Percentiles rank a stretch among this genome's conserved stretches.
These are phyloP conservation scores for Lophotriccus pileatus DNA, from an alignment of 2,797 vertebrate genomes.

Conservation along the genomic window DNA sequence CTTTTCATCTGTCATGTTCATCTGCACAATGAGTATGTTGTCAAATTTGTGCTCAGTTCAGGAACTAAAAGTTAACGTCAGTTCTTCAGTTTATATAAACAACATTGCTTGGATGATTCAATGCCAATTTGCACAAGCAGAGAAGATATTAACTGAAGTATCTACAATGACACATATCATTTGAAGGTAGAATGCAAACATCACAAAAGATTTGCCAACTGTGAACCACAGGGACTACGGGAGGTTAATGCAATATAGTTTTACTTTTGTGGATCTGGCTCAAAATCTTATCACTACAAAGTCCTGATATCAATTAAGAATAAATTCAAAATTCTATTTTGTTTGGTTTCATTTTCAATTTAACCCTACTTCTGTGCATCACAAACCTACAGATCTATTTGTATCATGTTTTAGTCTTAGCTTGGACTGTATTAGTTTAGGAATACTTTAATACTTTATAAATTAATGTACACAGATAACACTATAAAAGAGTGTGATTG, in stretches of 20 bases:
- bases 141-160: background rate
- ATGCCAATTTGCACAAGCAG: background rate
- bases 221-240: background rate
- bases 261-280: fast-evolving
- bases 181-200: background rate
- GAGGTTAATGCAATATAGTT: background rate
- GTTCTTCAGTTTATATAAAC: background rate
- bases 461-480: background rate
- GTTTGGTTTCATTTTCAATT: background rate
- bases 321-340: background rate
- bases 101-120: background rate
- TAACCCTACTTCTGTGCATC: background rate
- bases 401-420: background rate
- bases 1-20: background rate
- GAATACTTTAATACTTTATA: background rate
- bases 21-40: background rate
- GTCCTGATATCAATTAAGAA: background rate
- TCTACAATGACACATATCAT: background rate
- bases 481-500: fast-evolving
- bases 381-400: background rate
- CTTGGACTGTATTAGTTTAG: background rate
- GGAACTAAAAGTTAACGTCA: background rate
- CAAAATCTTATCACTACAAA: background rate
- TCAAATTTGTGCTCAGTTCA: background rate
- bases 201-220: background rate